Evolutionary conservation across 1,140 invertebrate genomes (phyloP), one percentile per base, ranked within the genome.

Genomic region (Drosophila watanabei): DNA sequence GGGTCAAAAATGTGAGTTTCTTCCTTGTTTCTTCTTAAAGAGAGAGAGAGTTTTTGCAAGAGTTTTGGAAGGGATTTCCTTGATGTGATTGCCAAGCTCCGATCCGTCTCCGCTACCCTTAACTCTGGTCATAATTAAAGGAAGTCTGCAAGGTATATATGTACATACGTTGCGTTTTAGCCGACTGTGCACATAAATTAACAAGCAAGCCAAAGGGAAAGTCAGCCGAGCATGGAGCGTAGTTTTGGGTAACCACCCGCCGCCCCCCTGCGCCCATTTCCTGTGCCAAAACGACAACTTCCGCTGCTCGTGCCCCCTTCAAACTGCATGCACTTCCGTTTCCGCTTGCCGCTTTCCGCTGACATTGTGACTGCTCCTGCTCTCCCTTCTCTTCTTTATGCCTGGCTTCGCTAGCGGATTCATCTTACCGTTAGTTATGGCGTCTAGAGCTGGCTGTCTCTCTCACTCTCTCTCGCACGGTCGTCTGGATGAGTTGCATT

Each of bases 221-320:
- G 79, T 73, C 82, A 87, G 86, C 86, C 82, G 70, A 79, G 86
- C 81, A 75, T 69, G 56, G 76, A 77, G 52, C 51, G 28, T 45
- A 79, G 37, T 71, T 71, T 58, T 33, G 24, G 32, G 45, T 57
- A 69, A 35, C 16, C 16, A 51, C 49, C 28, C 28, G 14, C 28
- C 28, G 14, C 16, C 41, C 49, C 49, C n/a, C 13, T 24, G 16
- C 30, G 16, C 37, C 48, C 41, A 24, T 68, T 90, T 89, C 85
- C 85, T 89, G 85, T 62, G 71, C 79, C 86, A 89, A 88, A 89
- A 81, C 82, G 85, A 89, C 85, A 89, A 89, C 86, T 90, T 89
- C 85, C 85, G 85, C 69, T 78, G 85, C 69, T 78, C 45, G 79
- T 75, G 66, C 62, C 58, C 60, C 28, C 45, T 60, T 39, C 72